Conservation (phyloP, 2,113 vertebrate species). For the Cebidichthys violaceus region DNA sequence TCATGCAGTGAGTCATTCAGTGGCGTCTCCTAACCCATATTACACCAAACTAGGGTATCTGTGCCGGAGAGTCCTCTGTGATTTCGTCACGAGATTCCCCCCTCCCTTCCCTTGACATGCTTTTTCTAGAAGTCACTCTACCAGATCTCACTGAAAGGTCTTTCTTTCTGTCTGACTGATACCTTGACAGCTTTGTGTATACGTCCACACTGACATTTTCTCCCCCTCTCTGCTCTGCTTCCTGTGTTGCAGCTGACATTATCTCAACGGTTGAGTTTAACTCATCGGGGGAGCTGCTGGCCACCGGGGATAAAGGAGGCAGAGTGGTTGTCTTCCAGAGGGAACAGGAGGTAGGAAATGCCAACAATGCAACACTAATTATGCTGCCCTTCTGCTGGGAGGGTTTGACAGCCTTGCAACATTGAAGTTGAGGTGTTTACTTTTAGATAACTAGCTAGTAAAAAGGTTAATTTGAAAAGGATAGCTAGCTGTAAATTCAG, state of each 20-base stretch:
- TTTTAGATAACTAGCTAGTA: constrained; percentile 20
- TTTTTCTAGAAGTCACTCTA: constrained; percentile 34
- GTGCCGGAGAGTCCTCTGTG: constrained; percentile 47
- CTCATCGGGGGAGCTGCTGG: constrained; percentile 98
- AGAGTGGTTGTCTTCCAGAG: constrained; percentile 99
- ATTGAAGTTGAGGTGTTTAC: constrained; percentile 29
- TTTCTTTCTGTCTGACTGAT: constrained; percentile 40
- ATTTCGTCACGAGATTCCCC: constrained; percentile 28
- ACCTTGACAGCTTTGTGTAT: constrained; percentile 53
- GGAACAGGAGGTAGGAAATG: constrained; percentile 94
- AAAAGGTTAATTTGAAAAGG: neutral
- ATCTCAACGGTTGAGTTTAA: constrained; percentile 99
- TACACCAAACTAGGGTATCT: constrained; percentile 62
- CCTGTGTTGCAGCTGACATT: constrained; percentile 94
- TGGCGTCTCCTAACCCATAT: constrained; percentile 62
- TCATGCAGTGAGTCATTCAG: constrained; percentile 55
- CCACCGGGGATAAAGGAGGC: constrained; percentile 99
- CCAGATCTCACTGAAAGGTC: constrained; percentile 21
- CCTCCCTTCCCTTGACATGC: constrained; percentile 19
- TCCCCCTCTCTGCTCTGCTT: constrained; percentile 71
- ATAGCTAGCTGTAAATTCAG: constrained; percentile 1
- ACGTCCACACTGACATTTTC: constrained; percentile 67
- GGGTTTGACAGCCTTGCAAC: constrained; percentile 30
- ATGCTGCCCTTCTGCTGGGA: constrained; percentile 42
- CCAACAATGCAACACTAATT: constrained; percentile 60